Percentiles rank a stretch among this genome's conserved stretches.
phyloP scores from a whole-genome alignment of 2,797 vertebrate species.

The Sylvilagus floridanus region DNA sequence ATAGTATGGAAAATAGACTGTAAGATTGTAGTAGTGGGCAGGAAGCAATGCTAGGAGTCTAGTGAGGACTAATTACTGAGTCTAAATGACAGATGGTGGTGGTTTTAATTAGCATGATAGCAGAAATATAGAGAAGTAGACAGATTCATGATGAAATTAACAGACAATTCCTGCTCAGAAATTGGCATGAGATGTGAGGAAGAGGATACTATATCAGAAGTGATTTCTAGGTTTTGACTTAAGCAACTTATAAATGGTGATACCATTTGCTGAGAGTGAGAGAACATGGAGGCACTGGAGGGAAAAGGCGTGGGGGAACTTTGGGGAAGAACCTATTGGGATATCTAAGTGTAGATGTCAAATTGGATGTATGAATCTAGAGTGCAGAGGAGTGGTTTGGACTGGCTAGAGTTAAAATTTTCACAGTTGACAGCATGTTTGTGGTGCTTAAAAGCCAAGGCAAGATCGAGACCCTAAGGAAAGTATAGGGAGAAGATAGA shows the following conservation, averaged over 20 bases:
- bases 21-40: not conserved
- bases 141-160: not conserved
- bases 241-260: not conserved
- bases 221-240: not conserved
- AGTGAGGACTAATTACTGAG: not conserved
- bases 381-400: not conserved
- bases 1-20: not conserved
- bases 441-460: not conserved
- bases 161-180: not conserved
- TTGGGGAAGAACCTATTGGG: not conserved
- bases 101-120: not conserved
- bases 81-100: not conserved
- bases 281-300: not conserved
- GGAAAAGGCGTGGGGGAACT: not conserved
- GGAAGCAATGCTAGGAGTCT: not conserved
- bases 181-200: not conserved
- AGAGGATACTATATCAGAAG: not conserved
- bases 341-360: not conserved
- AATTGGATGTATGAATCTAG: not conserved
- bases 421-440: not conserved
- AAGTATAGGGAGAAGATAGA: not conserved
- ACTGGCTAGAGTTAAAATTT: not conserved
- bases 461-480: not conserved
- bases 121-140: not conserved
- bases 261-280: not conserved